Evolutionary conservation across 2,797 vertebrate genomes (phyloP), one percentile per base, ranked within the genome.

Genomic region (Delichon dasypus): DNA sequence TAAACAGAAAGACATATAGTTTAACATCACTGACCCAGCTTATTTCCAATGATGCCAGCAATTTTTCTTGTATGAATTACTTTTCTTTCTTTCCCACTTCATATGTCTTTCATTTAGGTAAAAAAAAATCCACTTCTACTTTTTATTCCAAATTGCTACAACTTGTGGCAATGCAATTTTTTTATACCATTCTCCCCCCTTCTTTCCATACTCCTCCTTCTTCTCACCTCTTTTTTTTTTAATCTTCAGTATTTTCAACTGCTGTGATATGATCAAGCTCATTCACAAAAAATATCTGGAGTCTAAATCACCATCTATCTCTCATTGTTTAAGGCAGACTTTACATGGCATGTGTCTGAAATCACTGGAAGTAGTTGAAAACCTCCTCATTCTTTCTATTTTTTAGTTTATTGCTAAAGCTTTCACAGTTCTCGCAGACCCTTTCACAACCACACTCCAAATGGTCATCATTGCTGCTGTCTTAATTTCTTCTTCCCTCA

Each of bases 271-370:
- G 68, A 88, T 71, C 21, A 57, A 70, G 16, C 36, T 91, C n/a
- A 88, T 91, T 95, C 88, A 78, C 73, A 61, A 65, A 88, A 90
- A 90, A 62, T 10, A 54, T 74, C 58, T 90, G 50, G 32, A 40
- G 12, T 68, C 25, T 72, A 91, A 88, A 77, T 83, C 48, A 36
- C 30, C 53, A 16, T 71, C 40, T 83, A 3, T 58, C 18, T 88
- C 21, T 78, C 13, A 3, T 64, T 76, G 30, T 66, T 94, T 34
- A 73, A n/a, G 23, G 7, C 16, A 87, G 51, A 25, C 13, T 85
- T 81, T 65, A 71, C 2, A 4, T n/a, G 34, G 9, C 36, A 61
- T 30, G 29, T 75, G 18, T 30, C 76, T 36, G 20, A 96, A 94
- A 74, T 51, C 45, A 62, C 40, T 75, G 11, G 10, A 42, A 32